Percentiles rank a stretch among this genome's conserved stretches.
These are phyloP conservation scores for Nemoura dubitans DNA, from an alignment of 2,888 invertebrate genomes.

Conservation along the genomic window DNA sequence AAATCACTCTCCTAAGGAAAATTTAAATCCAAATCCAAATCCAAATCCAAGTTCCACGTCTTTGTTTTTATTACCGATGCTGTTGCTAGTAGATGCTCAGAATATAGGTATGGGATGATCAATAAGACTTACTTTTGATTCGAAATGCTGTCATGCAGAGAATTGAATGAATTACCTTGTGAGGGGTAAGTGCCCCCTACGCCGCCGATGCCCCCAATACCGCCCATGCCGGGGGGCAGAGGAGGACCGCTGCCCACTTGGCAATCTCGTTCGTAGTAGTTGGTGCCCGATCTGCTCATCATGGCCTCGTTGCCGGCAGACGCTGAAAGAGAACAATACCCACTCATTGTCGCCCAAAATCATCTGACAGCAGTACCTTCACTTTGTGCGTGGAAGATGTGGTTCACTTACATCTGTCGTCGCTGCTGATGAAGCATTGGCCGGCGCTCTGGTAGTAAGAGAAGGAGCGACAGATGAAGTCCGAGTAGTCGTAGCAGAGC, in stretches of 20 bases:
- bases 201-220: conserved; percentile 51
- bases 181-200: conserved; percentile 40
- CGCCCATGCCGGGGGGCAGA: conserved; percentile 52
- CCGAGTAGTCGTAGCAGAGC: conserved; percentile 57
- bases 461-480: conserved; percentile 60
- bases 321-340: conserved; percentile 49
- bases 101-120: too few relatives aligned
- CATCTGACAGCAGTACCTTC: neutral
- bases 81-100: too few relatives aligned
- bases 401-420: conserved; percentile 56
- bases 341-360: neutral
- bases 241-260: conserved; percentile 53
- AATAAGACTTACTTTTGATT: neutral
- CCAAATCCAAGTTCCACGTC: neutral
- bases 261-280: conserved; percentile 57
- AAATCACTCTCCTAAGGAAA: too few relatives aligned
- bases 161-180: conserved; percentile 22
- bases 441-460: conserved; percentile 59
- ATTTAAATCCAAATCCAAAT: too few relatives aligned
- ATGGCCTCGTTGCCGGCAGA: conserved; percentile 56
- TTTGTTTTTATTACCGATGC: too few relatives aligned
- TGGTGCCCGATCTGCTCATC: conserved; percentile 57
- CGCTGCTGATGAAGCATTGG: conserved; percentile 60
- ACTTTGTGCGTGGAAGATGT: neutral
- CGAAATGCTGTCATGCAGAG: too few relatives aligned